These are phyloP conservation scores for Andrena bicolor DNA, from an alignment of 2,888 invertebrate genomes.

Conservation along the genomic window DNA sequence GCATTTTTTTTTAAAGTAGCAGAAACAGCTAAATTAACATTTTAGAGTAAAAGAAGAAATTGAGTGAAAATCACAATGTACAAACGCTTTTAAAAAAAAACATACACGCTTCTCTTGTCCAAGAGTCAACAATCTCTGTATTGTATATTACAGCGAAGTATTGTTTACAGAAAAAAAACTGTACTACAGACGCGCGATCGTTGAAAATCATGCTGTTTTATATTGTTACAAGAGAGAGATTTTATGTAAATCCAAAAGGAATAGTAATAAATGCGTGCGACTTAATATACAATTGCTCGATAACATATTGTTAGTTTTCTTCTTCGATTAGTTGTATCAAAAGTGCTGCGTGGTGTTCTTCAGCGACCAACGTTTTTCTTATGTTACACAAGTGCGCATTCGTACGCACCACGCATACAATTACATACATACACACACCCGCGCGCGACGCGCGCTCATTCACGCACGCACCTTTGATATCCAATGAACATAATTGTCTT, in stretches of 20 bases:
- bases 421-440: conserved; percentile 31
- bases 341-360: conserved; percentile 36
- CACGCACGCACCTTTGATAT: conserved; percentile 35
- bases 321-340: conserved; percentile 27
- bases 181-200: conserved; percentile 34
- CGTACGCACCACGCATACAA: conserved; percentile 39
- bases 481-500: conserved; percentile 26
- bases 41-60: conserved; percentile 4
- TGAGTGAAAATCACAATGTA: conserved; percentile 10
- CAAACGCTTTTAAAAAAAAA: conserved; percentile 39
- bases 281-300: conserved; percentile 51
- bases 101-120: conserved; percentile 26
- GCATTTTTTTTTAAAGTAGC: not conserved
- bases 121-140: conserved; percentile 51
- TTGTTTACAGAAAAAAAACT: conserved; percentile 51
- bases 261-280: conserved; percentile 59
- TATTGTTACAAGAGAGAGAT: conserved; percentile 55
- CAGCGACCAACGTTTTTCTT: conserved; percentile 33
- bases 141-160: conserved; percentile 49
- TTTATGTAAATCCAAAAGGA: conserved; percentile 54
- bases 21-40: conserved; percentile 6
- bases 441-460: not conserved
- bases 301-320: conserved; percentile 35
- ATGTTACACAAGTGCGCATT: conserved; percentile 56
- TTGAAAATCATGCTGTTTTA: conserved; percentile 45